phyloP scores from a whole-genome alignment of 2,888 invertebrate species.

The Pseudococcus jackbeardsleyi region DNA sequence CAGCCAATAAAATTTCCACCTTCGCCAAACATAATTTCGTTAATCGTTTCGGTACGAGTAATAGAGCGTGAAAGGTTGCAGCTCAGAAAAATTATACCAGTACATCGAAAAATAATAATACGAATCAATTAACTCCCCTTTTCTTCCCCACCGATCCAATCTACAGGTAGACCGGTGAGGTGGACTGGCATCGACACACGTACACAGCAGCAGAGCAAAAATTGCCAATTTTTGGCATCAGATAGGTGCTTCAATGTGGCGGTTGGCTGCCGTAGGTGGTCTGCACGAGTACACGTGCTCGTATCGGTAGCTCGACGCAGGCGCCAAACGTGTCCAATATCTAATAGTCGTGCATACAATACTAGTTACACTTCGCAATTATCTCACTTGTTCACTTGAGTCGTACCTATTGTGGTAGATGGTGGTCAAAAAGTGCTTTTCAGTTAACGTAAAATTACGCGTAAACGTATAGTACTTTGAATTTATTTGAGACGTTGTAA shows the following conservation, averaged over 20 bases:
- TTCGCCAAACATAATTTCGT: constrained; percentile 11
- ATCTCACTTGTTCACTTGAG: constrained; percentile 36
- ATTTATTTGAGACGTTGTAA: background rate
- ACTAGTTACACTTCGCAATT: constrained; percentile 23
- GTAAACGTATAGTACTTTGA: background rate
- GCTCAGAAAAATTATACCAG: background rate
- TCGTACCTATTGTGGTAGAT: background rate
- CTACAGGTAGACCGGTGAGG: background rate
- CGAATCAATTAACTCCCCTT: constrained; percentile 29
- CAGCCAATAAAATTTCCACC: background rate
- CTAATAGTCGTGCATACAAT: background rate
- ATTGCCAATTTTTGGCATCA: constrained; percentile 15
- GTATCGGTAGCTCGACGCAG: background rate
- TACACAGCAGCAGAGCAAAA: constrained; percentile 24
- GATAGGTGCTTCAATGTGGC: constrained; percentile 23
- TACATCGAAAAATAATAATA: constrained; percentile 20
- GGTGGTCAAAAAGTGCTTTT: background rate
- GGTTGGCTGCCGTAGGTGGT: constrained; percentile 48
- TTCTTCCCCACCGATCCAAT: background rate
- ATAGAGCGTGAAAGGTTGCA: constrained; percentile 27
- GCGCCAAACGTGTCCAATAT: constrained; percentile 45
- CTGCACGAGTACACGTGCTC: constrained; percentile 41
- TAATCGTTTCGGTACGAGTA: constrained; percentile 15
- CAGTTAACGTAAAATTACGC: background rate
- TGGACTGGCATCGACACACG: background rate